A percentile compares a stretch with the other conserved stretches of the same genome.
These are phyloP conservation scores for Tachycineta bicolor DNA, from an alignment of 2,113 vertebrate genomes.

Conservation along the genomic window DNA sequence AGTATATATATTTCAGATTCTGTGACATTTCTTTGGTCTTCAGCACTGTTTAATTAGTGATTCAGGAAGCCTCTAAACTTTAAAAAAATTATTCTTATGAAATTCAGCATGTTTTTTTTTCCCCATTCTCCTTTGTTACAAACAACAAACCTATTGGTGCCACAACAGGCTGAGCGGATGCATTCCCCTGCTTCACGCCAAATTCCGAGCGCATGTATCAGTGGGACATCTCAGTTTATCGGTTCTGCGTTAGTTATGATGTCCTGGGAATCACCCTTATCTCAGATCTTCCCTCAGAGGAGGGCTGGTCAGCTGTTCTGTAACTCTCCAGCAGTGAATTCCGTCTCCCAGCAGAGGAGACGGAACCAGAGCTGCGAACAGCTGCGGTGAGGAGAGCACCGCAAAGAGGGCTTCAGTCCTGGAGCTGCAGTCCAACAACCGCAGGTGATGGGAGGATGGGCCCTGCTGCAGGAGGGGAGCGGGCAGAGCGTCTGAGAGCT, in stretches of 20 bases:
- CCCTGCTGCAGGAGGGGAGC: neutral
- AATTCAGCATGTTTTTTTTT: neutral
- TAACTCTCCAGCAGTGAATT: neutral
- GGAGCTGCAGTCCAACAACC: neutral
- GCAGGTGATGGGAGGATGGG: neutral
- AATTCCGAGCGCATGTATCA: neutral
- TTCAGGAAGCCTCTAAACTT: neutral
- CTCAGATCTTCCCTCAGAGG: neutral
- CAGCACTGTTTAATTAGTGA: neutral
- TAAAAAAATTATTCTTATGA: neutral
- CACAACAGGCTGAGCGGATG: neutral
- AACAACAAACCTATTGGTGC: neutral
- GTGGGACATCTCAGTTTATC: neutral
- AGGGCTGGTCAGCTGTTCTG: neutral
- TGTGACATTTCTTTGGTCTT: neutral
- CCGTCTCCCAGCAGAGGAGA: neutral
- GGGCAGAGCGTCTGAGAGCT: neutral
- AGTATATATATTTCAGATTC: neutral
- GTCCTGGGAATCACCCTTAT: neutral
- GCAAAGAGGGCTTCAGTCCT: neutral
- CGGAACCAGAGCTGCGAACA: neutral
- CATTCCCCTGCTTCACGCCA: neutral
- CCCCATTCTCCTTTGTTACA: neutral
- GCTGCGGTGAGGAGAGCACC: rapidly evolving
- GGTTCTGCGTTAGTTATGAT: neutral